Evolutionary conservation across 2,888 invertebrate genomes (phyloP).

Genomic region (Bombyx huttoni): DNA sequence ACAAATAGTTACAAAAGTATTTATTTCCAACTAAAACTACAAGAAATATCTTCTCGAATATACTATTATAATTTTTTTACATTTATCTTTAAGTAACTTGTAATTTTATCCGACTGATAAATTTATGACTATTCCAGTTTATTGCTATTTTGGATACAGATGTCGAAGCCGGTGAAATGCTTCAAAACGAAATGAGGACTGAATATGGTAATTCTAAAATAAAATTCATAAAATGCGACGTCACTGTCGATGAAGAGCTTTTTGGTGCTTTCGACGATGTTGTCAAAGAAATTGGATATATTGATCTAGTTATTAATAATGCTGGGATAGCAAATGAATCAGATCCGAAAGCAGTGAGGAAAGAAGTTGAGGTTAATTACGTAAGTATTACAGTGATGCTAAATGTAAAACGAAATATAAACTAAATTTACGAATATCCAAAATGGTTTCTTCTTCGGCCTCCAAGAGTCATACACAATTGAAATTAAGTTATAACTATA

Average conservation of each 20-base stretch:
- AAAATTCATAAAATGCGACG: constrained; percentile 30
- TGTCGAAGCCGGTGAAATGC: constrained; percentile 12
- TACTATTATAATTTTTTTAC: no score
- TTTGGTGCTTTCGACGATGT: constrained; percentile 16
- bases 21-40: no score
- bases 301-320: constrained; percentile 32
- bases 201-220: constrained; percentile 18
- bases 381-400: constrained; percentile 13
- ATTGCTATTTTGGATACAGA: constrained; percentile 27
- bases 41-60: no score
- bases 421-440: no score
- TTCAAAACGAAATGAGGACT: constrained; percentile 21
- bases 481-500: no score
- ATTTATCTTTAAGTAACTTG: no score
- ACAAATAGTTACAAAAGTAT: no score
- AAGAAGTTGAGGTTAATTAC: constrained; percentile 23
- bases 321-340: constrained; percentile 28
- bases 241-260: constrained; percentile 22
- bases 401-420: no score
- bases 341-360: constrained; percentile 12
- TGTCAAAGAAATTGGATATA: constrained; percentile 13
- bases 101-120: background rate
- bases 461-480: no score
- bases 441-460: no score
- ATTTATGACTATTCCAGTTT: constrained; percentile 13